Conservation (phyloP, 2,888 invertebrate genomes). For the Antheraea assamensis region DNA sequence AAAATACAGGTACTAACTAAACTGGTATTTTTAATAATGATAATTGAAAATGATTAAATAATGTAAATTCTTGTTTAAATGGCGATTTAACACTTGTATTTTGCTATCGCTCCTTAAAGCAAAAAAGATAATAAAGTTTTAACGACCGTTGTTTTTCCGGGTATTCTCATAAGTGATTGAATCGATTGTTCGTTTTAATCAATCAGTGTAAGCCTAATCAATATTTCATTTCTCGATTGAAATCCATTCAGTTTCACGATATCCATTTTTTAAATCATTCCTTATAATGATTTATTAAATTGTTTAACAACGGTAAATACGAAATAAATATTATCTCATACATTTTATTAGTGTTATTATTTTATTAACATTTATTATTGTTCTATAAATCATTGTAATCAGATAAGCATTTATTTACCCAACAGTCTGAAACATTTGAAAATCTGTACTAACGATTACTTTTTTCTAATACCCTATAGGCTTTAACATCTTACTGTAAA, state of each 20-base stretch:
- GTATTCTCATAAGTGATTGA: too few relatives aligned
- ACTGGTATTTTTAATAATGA: too few relatives aligned
- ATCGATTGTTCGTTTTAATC: too few relatives aligned
- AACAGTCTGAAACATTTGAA: background rate
- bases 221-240: background rate
- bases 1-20: too few relatives aligned
- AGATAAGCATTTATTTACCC: background rate
- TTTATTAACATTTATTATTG: background rate
- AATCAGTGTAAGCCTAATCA: background rate
- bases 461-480: too few relatives aligned
- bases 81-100: too few relatives aligned
- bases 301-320: background rate
- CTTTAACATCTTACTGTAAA: too few relatives aligned
- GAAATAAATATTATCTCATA: background rate
- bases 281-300: background rate
- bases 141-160: too few relatives aligned
- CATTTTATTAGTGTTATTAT: background rate
- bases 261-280: background rate
- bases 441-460: background rate
- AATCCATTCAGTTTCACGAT: background rate
- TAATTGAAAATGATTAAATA: too few relatives aligned
- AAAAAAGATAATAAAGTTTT: too few relatives aligned
- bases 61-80: too few relatives aligned
- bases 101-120: too few relatives aligned
- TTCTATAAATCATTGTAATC: background rate